Percentiles rank a stretch among this genome's conserved stretches.
Evolutionary conservation across 2,888 invertebrate species (phyloP).

Genomic region (Synergus gifuensis): DNA sequence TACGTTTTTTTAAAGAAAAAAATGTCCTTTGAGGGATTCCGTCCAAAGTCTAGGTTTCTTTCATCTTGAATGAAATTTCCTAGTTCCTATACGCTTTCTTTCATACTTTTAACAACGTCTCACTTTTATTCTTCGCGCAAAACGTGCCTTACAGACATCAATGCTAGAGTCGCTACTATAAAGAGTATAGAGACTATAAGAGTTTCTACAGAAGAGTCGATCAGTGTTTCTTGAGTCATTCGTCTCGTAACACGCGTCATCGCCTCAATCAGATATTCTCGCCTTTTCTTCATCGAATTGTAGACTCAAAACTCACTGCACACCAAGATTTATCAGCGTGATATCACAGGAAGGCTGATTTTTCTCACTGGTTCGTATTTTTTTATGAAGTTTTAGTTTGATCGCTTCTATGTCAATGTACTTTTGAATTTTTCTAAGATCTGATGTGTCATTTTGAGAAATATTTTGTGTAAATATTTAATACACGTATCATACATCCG

Average conservation of each 20-base stretch:
- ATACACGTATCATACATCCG: not conserved
- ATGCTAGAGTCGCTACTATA: not conserved
- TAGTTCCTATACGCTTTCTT: not conserved
- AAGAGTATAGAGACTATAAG: not conserved
- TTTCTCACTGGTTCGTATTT: slow-evolving; percentile 16
- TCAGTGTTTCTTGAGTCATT: slow-evolving; percentile 45
- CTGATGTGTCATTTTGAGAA: not conserved
- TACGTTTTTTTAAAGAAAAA: not conserved
- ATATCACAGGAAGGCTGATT: not conserved
- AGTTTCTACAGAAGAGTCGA: slow-evolving; percentile 2
- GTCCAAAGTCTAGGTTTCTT: not conserved
- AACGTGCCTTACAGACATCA: slow-evolving; percentile 11
- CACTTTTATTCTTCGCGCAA: not conserved
- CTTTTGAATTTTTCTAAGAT: slow-evolving; percentile 1
- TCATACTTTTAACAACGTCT: not conserved
- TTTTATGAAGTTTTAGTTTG: not conserved
- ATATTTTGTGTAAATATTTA: not conserved
- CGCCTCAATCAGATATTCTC: slow-evolving; percentile 42
- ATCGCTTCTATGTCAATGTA: slow-evolving; percentile 45
- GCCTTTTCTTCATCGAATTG: slow-evolving; percentile 40
- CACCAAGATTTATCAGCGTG: slow-evolving; percentile 19
- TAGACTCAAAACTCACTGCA: not conserved
- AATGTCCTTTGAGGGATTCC: not conserved
- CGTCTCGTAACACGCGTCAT: slow-evolving; percentile 44
- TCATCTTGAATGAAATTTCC: not conserved